These are phyloP conservation scores for Scortum barcoo DNA, from an alignment of 2,113 vertebrate species.

Conservation along the genomic window DNA sequence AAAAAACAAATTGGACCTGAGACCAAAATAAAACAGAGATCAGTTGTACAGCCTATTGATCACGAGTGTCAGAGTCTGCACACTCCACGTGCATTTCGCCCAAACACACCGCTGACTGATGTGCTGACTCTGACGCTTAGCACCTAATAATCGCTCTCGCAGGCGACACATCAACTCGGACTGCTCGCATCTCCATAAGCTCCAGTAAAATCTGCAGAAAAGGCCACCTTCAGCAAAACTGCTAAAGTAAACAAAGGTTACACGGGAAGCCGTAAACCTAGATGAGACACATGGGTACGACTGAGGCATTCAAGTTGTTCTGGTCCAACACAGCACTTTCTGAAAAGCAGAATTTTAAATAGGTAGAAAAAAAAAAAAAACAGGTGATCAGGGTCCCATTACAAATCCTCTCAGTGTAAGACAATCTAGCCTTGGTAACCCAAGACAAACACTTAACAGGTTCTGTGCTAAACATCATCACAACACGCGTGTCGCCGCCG, in stretches of 20 bases:
- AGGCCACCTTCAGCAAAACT: constrained; percentile 35
- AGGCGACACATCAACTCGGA: constrained; percentile 3
- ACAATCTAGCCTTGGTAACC: constrained; percentile 12
- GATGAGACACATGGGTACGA: not conserved
- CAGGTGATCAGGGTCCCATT: constrained; percentile 32
- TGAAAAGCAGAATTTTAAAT: constrained; percentile 15
- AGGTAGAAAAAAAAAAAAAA: too few relatives aligned
- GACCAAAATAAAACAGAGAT: not conserved
- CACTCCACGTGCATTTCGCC: not conserved
- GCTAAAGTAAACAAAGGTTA: constrained; percentile 16
- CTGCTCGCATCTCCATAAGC: constrained; percentile 18
- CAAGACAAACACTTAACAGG: constrained; percentile 16
- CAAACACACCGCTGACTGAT: constrained; percentile 4
- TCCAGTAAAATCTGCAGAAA: constrained; percentile 21
- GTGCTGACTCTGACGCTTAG: constrained; percentile 14
- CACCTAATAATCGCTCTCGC: constrained; percentile 8
- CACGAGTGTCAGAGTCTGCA: not conserved
- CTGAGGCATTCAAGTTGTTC: not conserved
- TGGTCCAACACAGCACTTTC: constrained; percentile 4
- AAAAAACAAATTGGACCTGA: not conserved
- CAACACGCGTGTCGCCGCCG: constrained; percentile 4
- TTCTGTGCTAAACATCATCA: not conserved
- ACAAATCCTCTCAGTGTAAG: constrained; percentile 31
- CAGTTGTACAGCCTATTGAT: constrained; percentile 1
- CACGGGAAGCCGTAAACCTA: constrained; percentile 10